A percentile compares a stretch with the other conserved stretches of the same genome.
phyloP scores from a whole-genome alignment of 2,888 invertebrate genomes.

The Tupiocoris notatus region DNA sequence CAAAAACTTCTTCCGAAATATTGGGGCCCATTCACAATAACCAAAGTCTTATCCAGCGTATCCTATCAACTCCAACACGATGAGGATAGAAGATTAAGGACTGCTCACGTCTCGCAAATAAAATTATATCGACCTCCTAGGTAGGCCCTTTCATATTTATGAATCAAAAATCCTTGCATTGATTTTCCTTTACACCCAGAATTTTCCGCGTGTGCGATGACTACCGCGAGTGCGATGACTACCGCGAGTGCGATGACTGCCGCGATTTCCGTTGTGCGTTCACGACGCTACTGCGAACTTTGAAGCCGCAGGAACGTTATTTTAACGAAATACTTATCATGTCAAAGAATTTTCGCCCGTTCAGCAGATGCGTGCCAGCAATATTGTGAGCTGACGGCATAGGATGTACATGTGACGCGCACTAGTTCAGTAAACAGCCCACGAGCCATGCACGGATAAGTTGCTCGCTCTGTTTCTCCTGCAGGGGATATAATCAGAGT shows the following conservation, averaged over 20 bases:
- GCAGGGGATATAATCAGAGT: not conserved
- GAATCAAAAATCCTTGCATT: not conserved
- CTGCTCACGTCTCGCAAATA: conserved; percentile 23
- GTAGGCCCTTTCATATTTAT: not conserved
- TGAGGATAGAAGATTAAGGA: not conserved
- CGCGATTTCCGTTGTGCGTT: no score
- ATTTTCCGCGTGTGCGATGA: no score
- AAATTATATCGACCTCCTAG: not conserved
- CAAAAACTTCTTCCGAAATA: not conserved
- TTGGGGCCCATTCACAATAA: not conserved
- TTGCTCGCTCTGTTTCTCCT: no score
- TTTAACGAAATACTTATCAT: no score
- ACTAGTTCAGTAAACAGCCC: no score
- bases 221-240: no score
- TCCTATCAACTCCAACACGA: conserved; percentile 1
- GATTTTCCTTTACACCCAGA: not conserved
- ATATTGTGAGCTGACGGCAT: not conserved
- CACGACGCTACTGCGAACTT: no score
- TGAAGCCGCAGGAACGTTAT: no score
- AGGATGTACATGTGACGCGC: not conserved
- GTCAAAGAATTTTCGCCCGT: no score
- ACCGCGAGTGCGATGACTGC: no score
- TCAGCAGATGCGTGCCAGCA: no score
- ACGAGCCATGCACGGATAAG: not conserved
- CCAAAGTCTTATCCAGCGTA: conserved; percentile 4